A percentile compares a stretch with the other conserved stretches of the same genome.
Evolutionary conservation across 2,888 invertebrate species (phyloP).

Genomic region (Apomyelois bistriatella): DNA sequence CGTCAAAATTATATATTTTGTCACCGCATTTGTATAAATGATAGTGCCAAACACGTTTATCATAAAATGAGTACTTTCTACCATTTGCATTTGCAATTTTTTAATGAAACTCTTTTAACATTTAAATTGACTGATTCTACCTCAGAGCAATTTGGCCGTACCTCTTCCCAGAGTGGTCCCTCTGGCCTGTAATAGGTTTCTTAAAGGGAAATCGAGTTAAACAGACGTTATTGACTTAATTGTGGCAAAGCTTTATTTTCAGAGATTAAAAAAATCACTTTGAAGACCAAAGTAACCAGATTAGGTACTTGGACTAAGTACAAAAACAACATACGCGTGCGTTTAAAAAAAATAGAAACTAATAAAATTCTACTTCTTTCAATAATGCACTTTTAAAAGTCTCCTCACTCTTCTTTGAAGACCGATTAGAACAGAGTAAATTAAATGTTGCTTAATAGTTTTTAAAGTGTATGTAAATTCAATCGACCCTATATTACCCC

Average conservation of each 20-base stretch:
- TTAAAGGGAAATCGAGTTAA: conserved; percentile 71
- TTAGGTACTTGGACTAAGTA: conserved; percentile 16
- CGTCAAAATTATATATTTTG: too few species aligned
- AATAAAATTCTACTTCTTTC: too few species aligned
- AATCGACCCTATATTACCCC: too few species aligned
- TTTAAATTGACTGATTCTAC: conserved; percentile 70
- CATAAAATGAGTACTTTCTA: conserved; percentile 19
- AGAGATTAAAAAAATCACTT: conserved; percentile 42
- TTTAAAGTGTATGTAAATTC: too few species aligned
- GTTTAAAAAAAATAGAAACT: too few species aligned
- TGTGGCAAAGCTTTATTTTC: conserved; percentile 51
- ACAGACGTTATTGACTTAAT: conserved; percentile 71
- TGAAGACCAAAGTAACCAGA: conserved; percentile 24
- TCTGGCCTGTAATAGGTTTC: conserved; percentile 70
- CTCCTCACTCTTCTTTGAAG: too few species aligned
- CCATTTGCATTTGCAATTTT: conserved; percentile 59
- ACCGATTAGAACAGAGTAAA: too few species aligned
- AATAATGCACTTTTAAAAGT: too few species aligned
- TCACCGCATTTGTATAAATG: too few species aligned
- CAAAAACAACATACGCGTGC: not conserved
- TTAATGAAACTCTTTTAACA: conserved; percentile 64
- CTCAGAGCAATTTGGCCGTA: conserved; percentile 59
- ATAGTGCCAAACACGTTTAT: too few species aligned
- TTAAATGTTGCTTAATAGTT: not conserved
- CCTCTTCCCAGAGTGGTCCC: conserved; percentile 58